phyloP scores from a whole-genome alignment of 2,888 invertebrate genomes.

The Amphipoea oculea region DNA sequence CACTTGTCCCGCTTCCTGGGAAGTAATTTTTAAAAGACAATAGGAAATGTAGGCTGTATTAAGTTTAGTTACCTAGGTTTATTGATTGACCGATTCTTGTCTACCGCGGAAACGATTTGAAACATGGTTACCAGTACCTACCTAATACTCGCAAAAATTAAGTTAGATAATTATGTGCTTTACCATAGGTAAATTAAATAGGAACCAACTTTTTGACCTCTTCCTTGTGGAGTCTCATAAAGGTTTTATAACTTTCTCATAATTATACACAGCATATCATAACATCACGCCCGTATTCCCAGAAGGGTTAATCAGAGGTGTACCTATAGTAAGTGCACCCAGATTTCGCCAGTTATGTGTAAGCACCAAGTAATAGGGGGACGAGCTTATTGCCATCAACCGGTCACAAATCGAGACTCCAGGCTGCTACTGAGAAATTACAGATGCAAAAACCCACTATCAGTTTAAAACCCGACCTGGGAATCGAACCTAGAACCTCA shows the following conservation, averaged over 20 bases:
- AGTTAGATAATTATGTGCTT: no score
- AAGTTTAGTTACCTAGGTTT: not conserved
- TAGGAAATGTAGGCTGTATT: not conserved
- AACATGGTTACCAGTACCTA: not conserved
- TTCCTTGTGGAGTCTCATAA: not conserved
- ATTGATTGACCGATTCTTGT: not conserved
- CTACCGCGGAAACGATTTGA: not conserved
- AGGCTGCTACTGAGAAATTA: not conserved
- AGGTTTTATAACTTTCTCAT: not conserved
- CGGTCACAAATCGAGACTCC: not conserved
- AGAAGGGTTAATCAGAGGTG: not conserved
- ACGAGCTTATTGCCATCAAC: not conserved
- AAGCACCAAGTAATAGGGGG: not conserved
- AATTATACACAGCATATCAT: not conserved
- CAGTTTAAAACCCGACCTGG: not conserved
- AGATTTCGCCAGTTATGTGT: not conserved
- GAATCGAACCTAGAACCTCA: not conserved
- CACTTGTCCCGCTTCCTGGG: constrained; percentile 6
- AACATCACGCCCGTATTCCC: not conserved
- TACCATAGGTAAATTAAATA: not conserved
- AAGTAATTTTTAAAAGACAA: constrained; percentile 13
- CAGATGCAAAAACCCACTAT: not conserved
- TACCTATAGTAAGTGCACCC: not conserved
- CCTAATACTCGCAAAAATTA: not conserved
- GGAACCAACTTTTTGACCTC: not conserved